Base-by-base conservation (phyloP, 2,888 invertebrate genomes). In the Oscheius sp. region DNA sequence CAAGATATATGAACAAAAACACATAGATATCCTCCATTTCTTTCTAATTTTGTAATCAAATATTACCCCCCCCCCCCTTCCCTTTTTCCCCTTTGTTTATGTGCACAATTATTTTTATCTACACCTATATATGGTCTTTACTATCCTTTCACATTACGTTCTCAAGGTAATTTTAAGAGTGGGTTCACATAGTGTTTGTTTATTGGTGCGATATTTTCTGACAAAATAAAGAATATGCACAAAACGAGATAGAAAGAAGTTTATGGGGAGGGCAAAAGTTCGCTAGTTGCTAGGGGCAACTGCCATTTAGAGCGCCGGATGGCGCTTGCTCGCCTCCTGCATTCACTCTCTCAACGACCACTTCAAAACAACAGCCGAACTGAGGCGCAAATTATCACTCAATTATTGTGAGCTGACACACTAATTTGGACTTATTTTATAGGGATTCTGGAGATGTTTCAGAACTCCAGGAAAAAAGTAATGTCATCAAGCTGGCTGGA, bases 401-500 rank as follows among this genome's bases (percentile, higher is more conserved):
- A 59, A 26, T 44, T 57, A 6, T 22, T 57, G 57, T 57, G 41
- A 41, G 38, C 24, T 38, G 1, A 12, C n/a, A n/a, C n/a, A n/a
- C n/a, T n/a, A n/a, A n/a, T n/a, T n/a, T n/a, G n/a, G n/a, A n/a
- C n/a, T n/a, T n/a, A 20, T 26, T 5, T 24, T 26, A 30, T 24
- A 59, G 59, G 26, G 59, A 59, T 26, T 41, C 59, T n/a, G 59
- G 59, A 4, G 59, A 59, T 26, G 41, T 41, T n/a, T 28, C 22
- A 12, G 59, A 59, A 17, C 26, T 59, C 26, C 59, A 44, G 30
- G 59, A 59, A n/a, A n/a, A n/a, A n/a, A n/a, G n/a, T n/a, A 59
- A 59, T 12, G 26, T 44, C 9, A 5, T 26, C 22, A 41, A 44
- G 20, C 8, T 59, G 44, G 41, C 59, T 2, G 20, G 14, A 14